Evolutionary conservation across 35 echinoderm and acorn worm genomes (phyloP), one percentile per base, ranked within the genome.

Genomic region (Diadema setosum): DNA sequence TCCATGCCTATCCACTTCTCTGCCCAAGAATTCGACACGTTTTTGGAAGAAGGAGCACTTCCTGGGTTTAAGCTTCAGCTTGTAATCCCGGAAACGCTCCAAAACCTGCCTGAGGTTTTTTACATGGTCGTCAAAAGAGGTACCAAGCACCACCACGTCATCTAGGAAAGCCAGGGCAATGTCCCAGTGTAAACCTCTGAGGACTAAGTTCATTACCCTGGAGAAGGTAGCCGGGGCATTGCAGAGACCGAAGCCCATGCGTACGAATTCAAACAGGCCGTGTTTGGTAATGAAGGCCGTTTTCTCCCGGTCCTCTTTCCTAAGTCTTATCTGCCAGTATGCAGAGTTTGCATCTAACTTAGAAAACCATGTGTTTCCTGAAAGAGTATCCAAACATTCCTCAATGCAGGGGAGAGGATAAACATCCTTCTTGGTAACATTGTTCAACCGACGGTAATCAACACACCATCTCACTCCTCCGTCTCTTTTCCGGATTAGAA

Each of bases 121-220:
- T n/a, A 91, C 17, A 42, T 87, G 67, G 40, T 91, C 43, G 2
- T 23, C 37, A 58, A 91, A 57, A 27, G 52, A 26, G 9, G 4
- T 27, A 16, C 90, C 90, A 1, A 87, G 36, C 9, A 91, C 78
- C 2, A 91, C 15, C 14, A 87, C 45, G 40, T 87, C 90, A 44
- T 91, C 90, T 36, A 91, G 35, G 83, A 87, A 87, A 46, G n/a
- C n/a, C n/a, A n/a, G n/a, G n/a, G n/a, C n/a, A n/a, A n/a, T 45
- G 15, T 87, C 39, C 90, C 90, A 91, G 16, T 57, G 73, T 23
- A 91, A 42, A 24, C 90, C 83, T 4, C 29, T 35, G 17, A 86
- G 37, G 3, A 91, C 46, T 0, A 80, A 26, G 26, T 67, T 84
- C 80, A 90, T 90, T 20, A 90, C 59, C n/a, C n/a, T n/a, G n/a